Evolutionary conservation across 2,888 invertebrate species (phyloP), one percentile per base, ranked within the genome.

Genomic region (Ormia ochracea): DNA sequence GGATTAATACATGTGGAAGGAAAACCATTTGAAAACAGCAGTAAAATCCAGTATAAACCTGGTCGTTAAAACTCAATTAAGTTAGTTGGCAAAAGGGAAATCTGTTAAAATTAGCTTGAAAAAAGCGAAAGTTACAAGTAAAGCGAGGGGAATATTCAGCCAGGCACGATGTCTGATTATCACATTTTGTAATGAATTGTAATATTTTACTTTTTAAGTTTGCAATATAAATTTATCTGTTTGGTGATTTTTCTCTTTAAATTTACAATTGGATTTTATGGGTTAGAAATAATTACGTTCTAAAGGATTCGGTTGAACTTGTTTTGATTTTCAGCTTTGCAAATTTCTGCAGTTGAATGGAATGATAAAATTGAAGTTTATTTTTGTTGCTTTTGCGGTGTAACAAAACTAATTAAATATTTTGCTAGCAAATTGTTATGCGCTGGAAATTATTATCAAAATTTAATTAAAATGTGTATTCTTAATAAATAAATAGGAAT

Each of bases 11-110:
- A 31, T 9, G 10, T 10, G 17, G 26, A 41, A 38, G 43, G 19
- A 36, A 26, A 58, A 14, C 28, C 41, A 41, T n/a, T 26, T 10
- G 12, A 7, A 54, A 23, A 36, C 4, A 6, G 3, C 7, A 7
- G 6, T 14, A 14, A 38, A 41, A 14, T 5, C n/a, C n/a, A n/a
- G 5, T 14, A 10, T 33, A 54, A 38, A 36, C n/a, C 10, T 31
- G 33, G 9, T 72, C 28, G 72, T 59, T 50, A 63, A 61, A 61
- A 61, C 43, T 63, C 52, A 54, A 72, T 63, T 72, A 61, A 52
- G 23, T 52, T 43, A 43, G 31, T 14, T 21, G 54, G 26, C 45
- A n/a, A 14, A 38, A 4, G 26, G 26, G 4, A 23, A 52, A 31
- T n/a, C 14, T 31, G 2, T 28, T 6, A 23, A 58, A 38, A 17